Evolutionary conservation across 2,797 vertebrate genomes (phyloP), one percentile per base, ranked within the genome.

Genomic region (Parauchenoglanis ngamensis): DNA sequence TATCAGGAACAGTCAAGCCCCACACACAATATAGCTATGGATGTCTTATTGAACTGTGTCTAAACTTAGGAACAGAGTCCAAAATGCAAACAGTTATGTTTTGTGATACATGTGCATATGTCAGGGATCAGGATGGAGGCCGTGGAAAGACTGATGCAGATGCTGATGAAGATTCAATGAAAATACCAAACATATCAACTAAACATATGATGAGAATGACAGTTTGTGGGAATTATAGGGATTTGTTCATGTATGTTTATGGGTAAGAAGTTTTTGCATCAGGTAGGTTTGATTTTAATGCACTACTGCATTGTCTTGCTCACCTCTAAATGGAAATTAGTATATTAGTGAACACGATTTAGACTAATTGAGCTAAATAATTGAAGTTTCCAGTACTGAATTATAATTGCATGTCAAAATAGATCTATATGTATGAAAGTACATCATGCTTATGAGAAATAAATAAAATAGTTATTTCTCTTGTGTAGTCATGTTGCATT

Each of bases 81-180:
- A 85, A 13, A 21, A 68, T 77, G 8, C 11, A 11, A n/a, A 28
- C 57, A 25, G 7, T 35, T 84, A 59, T 87, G 72, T 86, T 85
- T 25, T 87, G 75, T 89, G 52, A 89, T 80, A 88, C 79, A 25
- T 85, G 78, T 83, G 73, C 73, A 83, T 83, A 88, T 79, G 87
- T 77, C 67, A 52, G 52, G 67, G 78, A 83, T 2, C 63, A 85
- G 78, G 52, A 25, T 31, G 83, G 70, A 88, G 44, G 79, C 83
- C 56, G 72, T 12, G 15, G 44, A 40, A 49, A 10, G 23, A 72
- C 35, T 59, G 83, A 49, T 28, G 57, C 28, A 44, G 10, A 11
- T 56, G 85, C 65, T 6, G n/a, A 84, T 46, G 49, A 83, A 68
- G 35, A 67, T 57, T 21, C 56, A 72, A 63, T 57, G 31, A 35